Conservation (phyloP, 1,140 invertebrate species). For the Acyrthosiphon pisum region DNA sequence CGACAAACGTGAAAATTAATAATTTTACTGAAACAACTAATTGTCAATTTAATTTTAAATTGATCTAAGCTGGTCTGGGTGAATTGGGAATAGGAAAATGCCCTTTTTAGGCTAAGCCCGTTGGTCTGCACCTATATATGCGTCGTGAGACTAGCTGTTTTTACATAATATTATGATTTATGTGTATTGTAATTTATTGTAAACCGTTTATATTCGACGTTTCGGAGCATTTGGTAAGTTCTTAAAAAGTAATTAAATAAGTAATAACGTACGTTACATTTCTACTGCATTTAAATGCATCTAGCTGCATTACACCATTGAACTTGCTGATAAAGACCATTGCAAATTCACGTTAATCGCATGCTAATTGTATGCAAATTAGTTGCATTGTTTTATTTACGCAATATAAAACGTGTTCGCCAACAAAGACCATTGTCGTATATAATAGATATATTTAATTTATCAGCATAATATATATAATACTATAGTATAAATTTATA, state of each 20-base stretch:
- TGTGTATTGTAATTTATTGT: not conserved
- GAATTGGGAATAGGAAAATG: no score
- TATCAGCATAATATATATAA: no score
- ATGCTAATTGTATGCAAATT: not conserved
- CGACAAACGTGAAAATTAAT: no score
- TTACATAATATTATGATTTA: not conserved
- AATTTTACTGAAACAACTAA: no score
- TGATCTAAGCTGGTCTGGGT: no score
- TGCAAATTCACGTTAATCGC: not conserved
- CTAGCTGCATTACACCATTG: not conserved
- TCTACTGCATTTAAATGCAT: not conserved
- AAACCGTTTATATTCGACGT: not conserved
- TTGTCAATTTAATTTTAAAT: no score
- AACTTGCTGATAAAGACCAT: not conserved
- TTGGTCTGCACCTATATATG: not conserved
- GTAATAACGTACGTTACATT: not conserved
- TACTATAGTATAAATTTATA: no score
- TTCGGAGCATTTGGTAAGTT: not conserved
- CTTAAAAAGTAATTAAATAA: not conserved
- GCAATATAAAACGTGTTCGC: not conserved
- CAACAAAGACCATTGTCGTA: not conserved
- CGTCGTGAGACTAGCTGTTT: not conserved
- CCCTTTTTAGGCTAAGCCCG: no score
- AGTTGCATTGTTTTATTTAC: no score
- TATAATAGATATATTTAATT: not conserved